A percentile compares a stretch with the other conserved stretches of the same genome.
phyloP scores from a whole-genome alignment of 2,113 vertebrate genomes.

The Tor tambroides region DNA sequence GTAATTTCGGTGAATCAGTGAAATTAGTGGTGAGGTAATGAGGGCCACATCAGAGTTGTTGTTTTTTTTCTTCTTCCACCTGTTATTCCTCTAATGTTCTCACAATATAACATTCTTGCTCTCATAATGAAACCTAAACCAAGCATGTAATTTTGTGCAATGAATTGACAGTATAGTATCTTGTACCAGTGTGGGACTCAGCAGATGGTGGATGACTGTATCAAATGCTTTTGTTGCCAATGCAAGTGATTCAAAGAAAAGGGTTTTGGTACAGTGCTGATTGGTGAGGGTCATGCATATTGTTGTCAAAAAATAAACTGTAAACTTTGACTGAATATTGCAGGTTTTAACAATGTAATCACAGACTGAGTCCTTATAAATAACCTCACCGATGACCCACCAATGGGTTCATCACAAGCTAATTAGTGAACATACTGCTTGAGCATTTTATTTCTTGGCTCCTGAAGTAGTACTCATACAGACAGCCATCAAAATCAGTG shows the following conservation, averaged over 20 bases:
- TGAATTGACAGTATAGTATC: background rate
- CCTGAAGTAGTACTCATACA: background rate
- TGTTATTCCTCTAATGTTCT: background rate
- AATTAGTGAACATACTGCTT: background rate
- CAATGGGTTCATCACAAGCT: background rate
- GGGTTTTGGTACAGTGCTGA: background rate
- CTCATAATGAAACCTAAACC: background rate
- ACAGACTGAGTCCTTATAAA: background rate
- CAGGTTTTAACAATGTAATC: background rate
- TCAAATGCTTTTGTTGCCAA: slow-evolving; percentile 11
- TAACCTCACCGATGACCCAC: background rate
- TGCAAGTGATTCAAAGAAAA: background rate
- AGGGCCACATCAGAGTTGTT: background rate
- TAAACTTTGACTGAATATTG: background rate
- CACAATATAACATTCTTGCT: background rate
- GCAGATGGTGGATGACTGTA: background rate
- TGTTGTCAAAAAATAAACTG: background rate
- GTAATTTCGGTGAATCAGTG: background rate
- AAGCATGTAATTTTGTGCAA: background rate
- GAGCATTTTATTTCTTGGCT: background rate
- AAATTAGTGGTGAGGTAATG: background rate
- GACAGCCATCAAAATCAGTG: background rate
- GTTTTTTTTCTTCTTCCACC: background rate
- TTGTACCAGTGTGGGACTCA: background rate
- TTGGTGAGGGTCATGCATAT: background rate